These are phyloP conservation scores for Notodonta ziczac DNA, from an alignment of 2,888 invertebrate species.

Conservation along the genomic window DNA sequence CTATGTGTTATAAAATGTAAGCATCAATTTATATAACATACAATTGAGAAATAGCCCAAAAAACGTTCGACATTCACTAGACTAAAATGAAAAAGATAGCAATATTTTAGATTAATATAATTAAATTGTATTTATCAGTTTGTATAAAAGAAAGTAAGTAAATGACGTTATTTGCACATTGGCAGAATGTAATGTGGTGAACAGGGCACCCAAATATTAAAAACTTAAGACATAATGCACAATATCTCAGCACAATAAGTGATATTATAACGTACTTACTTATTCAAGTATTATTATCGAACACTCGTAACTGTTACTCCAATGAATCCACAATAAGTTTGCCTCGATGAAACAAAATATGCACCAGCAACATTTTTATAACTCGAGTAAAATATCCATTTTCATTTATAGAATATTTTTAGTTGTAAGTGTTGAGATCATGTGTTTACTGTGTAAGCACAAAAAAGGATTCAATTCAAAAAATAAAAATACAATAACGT, in stretches of 20 bases:
- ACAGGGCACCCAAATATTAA: constrained; percentile 73
- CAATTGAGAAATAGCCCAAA: constrained; percentile 60
- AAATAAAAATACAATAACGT: constrained; percentile 87
- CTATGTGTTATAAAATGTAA: neutral
- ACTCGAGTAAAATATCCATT: constrained; percentile 68
- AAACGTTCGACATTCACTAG: constrained; percentile 77
- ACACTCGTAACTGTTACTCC: constrained; percentile 69
- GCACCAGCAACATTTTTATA: constrained; percentile 78
- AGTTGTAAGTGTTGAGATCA: constrained; percentile 88
- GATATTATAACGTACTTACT: constrained; percentile 63
- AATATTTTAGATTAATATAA: constrained; percentile 83
- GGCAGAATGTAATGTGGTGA: constrained; percentile 69
- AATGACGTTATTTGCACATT: constrained; percentile 76
- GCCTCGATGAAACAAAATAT: constrained; percentile 75
- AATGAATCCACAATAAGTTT: constrained; percentile 70
- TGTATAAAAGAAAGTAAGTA: constrained; percentile 77
- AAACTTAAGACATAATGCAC: constrained; percentile 73
- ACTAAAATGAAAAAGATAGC: constrained; percentile 84
- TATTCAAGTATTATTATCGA: constrained; percentile 64
- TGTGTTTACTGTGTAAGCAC: constrained; percentile 90
- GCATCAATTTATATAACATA: constrained; percentile 44
- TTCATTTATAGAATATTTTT: constrained; percentile 87
- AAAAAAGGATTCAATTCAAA: constrained; percentile 88
- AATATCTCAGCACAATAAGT: constrained; percentile 80
- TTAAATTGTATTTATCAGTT: constrained; percentile 82